Base-by-base conservation (phyloP, 1,140 invertebrate genomes). In the Chymomyza costata region DNA sequence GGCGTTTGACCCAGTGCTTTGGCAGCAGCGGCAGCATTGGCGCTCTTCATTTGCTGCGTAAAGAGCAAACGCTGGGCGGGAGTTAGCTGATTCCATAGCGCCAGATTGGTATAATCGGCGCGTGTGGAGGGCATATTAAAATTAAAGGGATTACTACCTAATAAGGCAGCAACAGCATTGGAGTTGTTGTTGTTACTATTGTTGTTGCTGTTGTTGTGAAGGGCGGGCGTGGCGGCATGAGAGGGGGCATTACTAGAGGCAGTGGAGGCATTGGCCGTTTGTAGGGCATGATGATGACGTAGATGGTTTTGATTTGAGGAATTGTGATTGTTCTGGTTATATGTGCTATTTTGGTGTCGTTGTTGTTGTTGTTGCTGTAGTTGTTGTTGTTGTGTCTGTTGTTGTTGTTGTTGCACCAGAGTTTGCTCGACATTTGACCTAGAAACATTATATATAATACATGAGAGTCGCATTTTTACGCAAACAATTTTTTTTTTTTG, bases 391-490 rank as follows among this genome's bases (percentile, higher is more conserved):
- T 67, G 69, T 56, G 61, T 56, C 8, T 70, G 56, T 62, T 69
- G 65, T 30, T 56, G 51, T 59, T 71, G 69, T 65, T 80, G 73
- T 81, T 80, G 73, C 68, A 78, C 64, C 78, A 83, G 63, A 71
- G 78, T 66, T 67, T 82, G 80, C 78, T 84, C 82, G 83, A 83
- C 67, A 85, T 81, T 83, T 62, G 76, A 85, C 83, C 83, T 85
- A 85, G 83, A 85, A 85, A 85, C 83, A 85, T 85, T 85, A 85
- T 85, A 78, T 65, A 76, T 52, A 74, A 68, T 50, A 62, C 48
- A 58, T 44, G 32, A 64, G 44, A 63, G 57, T 61, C 44, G 53
- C 57, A 47, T 45, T 65, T 62, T 35, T 54, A 53, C 58, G 58
- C 52, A 56, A 45, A 49, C 10, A n/a, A 10, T 32, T 25, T 44